Percentiles rank a stretch among this genome's conserved stretches.
Conservation (phyloP, 1,140 invertebrate genomes). For the Anastrepha obliqua region DNA sequence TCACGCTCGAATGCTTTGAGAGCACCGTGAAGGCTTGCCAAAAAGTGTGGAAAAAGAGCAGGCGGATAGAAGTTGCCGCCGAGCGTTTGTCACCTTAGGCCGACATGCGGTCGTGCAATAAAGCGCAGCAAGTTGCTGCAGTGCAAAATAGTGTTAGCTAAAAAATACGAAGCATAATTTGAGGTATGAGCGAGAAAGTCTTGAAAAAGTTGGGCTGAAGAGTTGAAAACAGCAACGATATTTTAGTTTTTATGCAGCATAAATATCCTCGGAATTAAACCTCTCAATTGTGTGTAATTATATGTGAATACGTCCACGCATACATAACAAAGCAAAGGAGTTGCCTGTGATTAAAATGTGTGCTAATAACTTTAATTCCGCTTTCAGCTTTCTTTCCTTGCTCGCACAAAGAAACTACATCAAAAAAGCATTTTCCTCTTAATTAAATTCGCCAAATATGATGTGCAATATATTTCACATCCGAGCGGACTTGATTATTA, state of each 20-base stretch:
- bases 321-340: no score
- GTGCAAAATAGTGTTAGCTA: not conserved
- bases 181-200: not conserved
- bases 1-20: not conserved
- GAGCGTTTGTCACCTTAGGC: not conserved
- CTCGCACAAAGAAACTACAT: not conserved
- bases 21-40: not conserved
- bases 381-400: not conserved
- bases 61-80: not conserved
- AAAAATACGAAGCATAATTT: not conserved
- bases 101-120: not conserved
- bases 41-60: not conserved
- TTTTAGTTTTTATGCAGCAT: no score
- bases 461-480: not conserved
- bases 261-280: no score
- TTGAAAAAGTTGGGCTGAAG: not conserved
- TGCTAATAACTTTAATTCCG: not conserved
- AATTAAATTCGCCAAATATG: slow-evolving; percentile 5
- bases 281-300: no score
- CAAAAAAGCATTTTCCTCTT: slow-evolving; percentile 1
- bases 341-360: not conserved
- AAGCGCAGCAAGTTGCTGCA: not conserved
- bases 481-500: not conserved
- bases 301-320: no score
- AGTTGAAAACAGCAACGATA: no score